Conservation (phyloP, 2,113 vertebrate genomes). For the Crocuta crocuta region DNA sequence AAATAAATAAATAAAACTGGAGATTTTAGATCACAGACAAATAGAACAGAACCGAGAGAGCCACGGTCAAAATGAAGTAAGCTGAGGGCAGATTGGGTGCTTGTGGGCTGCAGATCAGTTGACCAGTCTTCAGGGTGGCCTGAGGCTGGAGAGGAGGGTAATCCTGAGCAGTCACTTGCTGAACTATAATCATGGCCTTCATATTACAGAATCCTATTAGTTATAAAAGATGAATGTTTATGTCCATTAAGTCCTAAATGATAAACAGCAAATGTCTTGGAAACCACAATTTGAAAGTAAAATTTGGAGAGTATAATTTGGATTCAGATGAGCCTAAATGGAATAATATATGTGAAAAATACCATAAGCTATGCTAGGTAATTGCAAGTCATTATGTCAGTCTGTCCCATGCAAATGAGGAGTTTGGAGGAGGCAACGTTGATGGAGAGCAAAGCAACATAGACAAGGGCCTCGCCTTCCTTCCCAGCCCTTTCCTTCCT, state of each 20-base stretch:
- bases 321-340: neutral
- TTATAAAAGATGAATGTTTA: conserved; percentile 9
- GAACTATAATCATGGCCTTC: neutral
- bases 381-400: neutral
- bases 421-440: neutral
- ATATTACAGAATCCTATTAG: neutral
- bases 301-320: neutral
- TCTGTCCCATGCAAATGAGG: neutral
- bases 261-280: conserved; percentile 9
- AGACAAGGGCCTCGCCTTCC: neutral
- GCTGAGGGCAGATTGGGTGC: neutral
- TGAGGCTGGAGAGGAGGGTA: neutral
- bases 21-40: neutral
- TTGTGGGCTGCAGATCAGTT: neutral
- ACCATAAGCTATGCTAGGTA: neutral
- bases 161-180: neutral
- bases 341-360: neutral
- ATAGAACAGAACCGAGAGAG: neutral
- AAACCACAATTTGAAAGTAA: conserved; percentile 20
- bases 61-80: neutral
- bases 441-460: neutral
- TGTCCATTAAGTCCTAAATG: neutral
- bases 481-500: neutral
- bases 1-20: neutral
- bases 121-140: neutral